Percentiles rank a stretch among this genome's conserved stretches.
These are phyloP conservation scores for Aporophyla nigra DNA, from an alignment of 2,888 invertebrate species.

Conservation along the genomic window DNA sequence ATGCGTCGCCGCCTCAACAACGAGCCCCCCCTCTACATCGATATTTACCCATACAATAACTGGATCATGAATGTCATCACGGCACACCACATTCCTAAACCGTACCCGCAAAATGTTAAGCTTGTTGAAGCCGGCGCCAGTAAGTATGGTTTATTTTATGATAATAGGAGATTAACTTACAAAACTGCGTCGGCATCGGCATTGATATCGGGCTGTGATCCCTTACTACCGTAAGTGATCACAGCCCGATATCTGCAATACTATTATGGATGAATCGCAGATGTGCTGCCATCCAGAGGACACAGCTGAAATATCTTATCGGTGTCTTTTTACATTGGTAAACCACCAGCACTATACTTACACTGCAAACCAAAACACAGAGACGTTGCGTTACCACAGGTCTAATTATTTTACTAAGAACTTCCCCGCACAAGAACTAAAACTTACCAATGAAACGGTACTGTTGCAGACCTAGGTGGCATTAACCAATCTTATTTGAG, in stretches of 20 bases:
- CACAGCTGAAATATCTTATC: neutral
- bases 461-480: conserved; percentile 76
- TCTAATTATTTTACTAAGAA: neutral
- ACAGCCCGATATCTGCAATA: neutral
- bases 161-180: neutral
- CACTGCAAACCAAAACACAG: neutral
- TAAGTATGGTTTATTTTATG: conserved; percentile 20
- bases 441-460: neutral
- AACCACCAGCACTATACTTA: neutral
- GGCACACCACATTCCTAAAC: conserved; percentile 79
- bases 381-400: too few relatives aligned
- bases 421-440: neutral
- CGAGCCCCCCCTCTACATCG: conserved; percentile 84
- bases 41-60: conserved; percentile 82
- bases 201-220: too few relatives aligned
- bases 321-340: neutral
- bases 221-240: neutral
- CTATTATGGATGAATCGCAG: neutral
- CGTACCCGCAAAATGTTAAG: conserved; percentile 80
- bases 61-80: conserved; percentile 85
- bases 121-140: conserved; percentile 70
- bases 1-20: conserved; percentile 80
- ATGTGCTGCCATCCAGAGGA: neutral
- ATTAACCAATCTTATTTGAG: conserved; percentile 74
- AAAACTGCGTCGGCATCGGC: too few relatives aligned